These are phyloP conservation scores for Hydrochoerus hydrochaeris DNA, from an alignment of 2,113 vertebrate genomes.

Conservation along the genomic window DNA sequence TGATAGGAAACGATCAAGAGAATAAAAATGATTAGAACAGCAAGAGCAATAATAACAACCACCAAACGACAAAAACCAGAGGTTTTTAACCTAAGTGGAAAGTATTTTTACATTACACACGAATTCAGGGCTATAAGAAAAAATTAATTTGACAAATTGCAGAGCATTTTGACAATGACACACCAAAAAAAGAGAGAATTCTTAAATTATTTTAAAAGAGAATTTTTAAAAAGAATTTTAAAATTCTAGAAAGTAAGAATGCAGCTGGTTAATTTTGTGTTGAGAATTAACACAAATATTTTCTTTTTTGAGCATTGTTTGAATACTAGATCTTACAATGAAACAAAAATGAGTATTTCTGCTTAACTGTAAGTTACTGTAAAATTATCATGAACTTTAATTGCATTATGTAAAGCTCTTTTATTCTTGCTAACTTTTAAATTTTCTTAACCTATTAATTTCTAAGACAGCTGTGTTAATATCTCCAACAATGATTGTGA, in stretches of 20 bases:
- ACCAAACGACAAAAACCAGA: background rate
- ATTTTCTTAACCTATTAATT: slow-evolving; percentile 24
- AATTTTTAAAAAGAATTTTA: slow-evolving; percentile 6
- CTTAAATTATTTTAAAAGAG: background rate
- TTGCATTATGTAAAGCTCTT: slow-evolving; percentile 10
- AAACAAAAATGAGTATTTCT: background rate
- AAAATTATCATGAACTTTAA: slow-evolving; percentile 17
- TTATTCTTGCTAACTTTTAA: slow-evolving; percentile 9
- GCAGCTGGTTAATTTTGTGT: background rate
- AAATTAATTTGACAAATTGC: background rate
- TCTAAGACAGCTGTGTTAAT: background rate
- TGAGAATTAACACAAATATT: slow-evolving; percentile 24
- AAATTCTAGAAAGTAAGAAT: slow-evolving; percentile 15
- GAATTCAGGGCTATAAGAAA: background rate
- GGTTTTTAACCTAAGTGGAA: slow-evolving; percentile 12
- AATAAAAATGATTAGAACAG: slow-evolving; percentile 30
- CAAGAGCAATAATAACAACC: background rate
- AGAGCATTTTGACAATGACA: slow-evolving; percentile 40
- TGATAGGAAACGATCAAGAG: slow-evolving; percentile 36
- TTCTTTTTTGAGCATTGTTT: slow-evolving; percentile 16
- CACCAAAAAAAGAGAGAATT: background rate
- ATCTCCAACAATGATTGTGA: background rate
- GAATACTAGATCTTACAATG: slow-evolving; percentile 2
- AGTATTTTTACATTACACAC: background rate
- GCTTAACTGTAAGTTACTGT: slow-evolving; percentile 5